These are phyloP conservation scores for Denticeps clupeoides DNA, from an alignment of 2,797 vertebrate species.

Conservation along the genomic window DNA sequence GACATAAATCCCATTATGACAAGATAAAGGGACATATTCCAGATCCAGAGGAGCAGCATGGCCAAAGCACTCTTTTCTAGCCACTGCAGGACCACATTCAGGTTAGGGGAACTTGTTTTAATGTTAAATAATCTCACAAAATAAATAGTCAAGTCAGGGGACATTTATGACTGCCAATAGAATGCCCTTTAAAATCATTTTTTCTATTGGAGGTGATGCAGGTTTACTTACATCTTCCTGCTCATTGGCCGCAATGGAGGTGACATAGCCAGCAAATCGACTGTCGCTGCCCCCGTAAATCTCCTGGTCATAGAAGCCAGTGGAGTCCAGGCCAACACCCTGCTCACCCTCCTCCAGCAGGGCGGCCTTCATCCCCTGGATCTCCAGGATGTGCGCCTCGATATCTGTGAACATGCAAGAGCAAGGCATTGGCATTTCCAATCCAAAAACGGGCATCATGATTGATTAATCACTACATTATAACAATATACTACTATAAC, in stretches of 20 bases:
- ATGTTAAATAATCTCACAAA: no score
- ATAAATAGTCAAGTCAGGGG: no score
- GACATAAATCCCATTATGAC: no score
- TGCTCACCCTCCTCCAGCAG: constrained; percentile 74
- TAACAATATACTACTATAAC: not conserved
- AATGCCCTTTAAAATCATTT: no score
- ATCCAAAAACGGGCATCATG: not conserved
- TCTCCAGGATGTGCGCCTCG: constrained; percentile 96
- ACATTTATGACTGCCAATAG: no score
- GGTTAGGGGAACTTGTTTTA: no score
- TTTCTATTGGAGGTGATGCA: no score
- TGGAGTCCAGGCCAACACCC: constrained; percentile 93
- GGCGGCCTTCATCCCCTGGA: constrained; percentile 92
- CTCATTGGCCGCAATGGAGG: constrained; percentile 94
- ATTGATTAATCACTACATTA: not conserved
- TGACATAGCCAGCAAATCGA: constrained; percentile 93
- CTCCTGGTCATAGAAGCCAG: constrained; percentile 93
- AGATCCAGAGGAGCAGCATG: no score
- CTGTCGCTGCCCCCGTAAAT: constrained; percentile 97
- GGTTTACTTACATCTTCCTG: constrained; percentile 83
- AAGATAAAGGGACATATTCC: no score
- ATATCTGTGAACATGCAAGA: constrained; percentile 58
- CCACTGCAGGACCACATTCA: no score
- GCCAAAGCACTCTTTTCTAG: no score
- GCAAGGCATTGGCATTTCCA: constrained; percentile 25